Evolutionary conservation across 2,113 vertebrate species (phyloP), one percentile per base, ranked within the genome.

Genomic region (Marmota flaviventris): DNA sequence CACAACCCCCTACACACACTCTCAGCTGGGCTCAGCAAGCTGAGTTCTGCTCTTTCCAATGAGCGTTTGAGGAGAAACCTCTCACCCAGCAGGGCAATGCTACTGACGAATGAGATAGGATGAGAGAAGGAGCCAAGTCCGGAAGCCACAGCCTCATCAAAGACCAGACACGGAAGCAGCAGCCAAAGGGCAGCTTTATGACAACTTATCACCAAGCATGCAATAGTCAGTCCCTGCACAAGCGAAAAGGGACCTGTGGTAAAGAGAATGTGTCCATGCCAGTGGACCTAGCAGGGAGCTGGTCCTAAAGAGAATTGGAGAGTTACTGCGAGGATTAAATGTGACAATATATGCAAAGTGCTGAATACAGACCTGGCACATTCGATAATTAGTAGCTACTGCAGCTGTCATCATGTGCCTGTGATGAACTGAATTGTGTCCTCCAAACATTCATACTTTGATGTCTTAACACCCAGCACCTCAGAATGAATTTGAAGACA

Each of bases 1-100:
- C 67, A 70, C 32, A 69, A 9, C 32, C 89, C 56, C 53, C 45
- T 16, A 34, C 18, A 4, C 78, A 94, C 83, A 61, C 53, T n/a
- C 39, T 34, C 0, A 90, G 76, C 45, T 78, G 56, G 24, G 72
- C 81, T 93, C 76, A 86, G 90, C 61, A 96, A 97, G 56, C 83
- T 86, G n/a, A 93, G 22, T 37, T 72, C 42, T 27, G 32, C 32
- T 96, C 90, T 86, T 97, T 86, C 63, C 67, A 89, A 78, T 1
- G 25, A 85, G 56, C 32, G 78, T 53, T 96, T 53, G 63, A 67
- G 70, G 27, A 96, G 85, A 88, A 93, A 69, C 39, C 39, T 82
- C 42, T 17, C 78, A 4, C 29, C 17, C 8, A 32, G 18, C 45
- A 88, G 58, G 39, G 10, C 17, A 37, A 22, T 32, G 18, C 69